phyloP scores from a whole-genome alignment of 2,113 vertebrate genomes.

The Astur gentilis region DNA sequence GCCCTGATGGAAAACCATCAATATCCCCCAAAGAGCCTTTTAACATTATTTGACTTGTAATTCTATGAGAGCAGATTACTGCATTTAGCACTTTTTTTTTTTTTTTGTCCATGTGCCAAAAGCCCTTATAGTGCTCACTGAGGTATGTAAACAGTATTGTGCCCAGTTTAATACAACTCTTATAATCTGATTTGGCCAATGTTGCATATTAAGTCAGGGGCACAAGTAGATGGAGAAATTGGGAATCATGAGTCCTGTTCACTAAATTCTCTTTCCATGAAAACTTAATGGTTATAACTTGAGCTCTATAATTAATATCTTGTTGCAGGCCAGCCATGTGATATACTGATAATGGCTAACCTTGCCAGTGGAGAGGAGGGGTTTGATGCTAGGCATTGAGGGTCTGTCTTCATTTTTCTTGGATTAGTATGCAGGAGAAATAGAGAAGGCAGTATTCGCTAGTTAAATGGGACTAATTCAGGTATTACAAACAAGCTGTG shows the following conservation, averaged over 20 bases:
- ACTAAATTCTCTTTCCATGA: neutral
- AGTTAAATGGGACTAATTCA: neutral
- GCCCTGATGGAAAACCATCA: neutral
- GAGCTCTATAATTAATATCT: neutral
- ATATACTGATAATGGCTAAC: neutral
- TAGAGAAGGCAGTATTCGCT: neutral
- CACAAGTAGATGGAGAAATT: neutral
- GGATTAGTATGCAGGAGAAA: neutral
- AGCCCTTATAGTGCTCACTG: neutral
- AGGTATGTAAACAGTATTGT: neutral
- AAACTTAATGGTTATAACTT: neutral
- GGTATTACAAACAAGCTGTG: neutral
- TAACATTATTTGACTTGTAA: neutral
- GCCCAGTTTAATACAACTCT: neutral
- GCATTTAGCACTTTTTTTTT: neutral
- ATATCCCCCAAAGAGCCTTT: neutral
- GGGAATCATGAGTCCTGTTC: neutral
- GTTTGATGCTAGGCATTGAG: neutral
- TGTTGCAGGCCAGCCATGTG: neutral
- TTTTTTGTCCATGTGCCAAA: neutral
- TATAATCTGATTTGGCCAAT: neutral
- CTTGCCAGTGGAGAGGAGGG: neutral
- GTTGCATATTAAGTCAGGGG: neutral
- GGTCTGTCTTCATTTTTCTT: neutral
- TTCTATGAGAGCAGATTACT: neutral